Base-by-base conservation (phyloP, 1,140 invertebrate genomes). In the Zaprionus ornatus region DNA sequence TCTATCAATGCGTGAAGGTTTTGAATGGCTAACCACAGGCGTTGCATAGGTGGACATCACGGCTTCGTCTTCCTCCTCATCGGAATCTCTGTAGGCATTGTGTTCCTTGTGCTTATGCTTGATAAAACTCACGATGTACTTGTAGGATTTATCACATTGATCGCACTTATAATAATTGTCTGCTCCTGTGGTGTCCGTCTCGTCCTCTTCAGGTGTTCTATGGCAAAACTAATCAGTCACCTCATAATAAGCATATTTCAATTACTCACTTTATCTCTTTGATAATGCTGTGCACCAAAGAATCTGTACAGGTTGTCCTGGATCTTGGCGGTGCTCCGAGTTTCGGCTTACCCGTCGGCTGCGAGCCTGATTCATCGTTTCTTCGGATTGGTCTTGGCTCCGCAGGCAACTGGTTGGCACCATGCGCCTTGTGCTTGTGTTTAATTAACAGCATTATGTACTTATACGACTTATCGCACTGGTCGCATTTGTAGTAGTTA, bases 161-260 rank as follows among this genome's bases (percentile, higher is more conserved):
- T 87, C 84, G 21, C 83, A 87, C 19, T 87, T 88, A 54, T 87
- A 87, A 54, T 87, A 88, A 37, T 84, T 84, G 5, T 88, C 83
- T 0, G 4, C 21, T 23, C 69, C 55, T 29, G 69, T 57, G 54
- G 9, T 71, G 9, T 62, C 73, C 3, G 54, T 13, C 10, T 74
- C 83, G 27, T 88, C 84, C 45, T 86, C 83, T 64, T 86, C 83
- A 0, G 83, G 86, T 1, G 79, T 66, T 37, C 83, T 86, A 29
- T 1, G 17, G 1, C n/a, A 21, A 25, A 12, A 61, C 15, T 57
- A 4, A 54, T 35, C 12, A 3, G 1, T 35, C 4, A 40, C 15
- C 2, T 5, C 15, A 9, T 9, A 17, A 10, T 17, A 12, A 35
- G n/a, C 10, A 23, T 27, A 12, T 15, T 23, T 17, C 12, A 19